These are phyloP conservation scores for Acronicta psi DNA, from an alignment of 2,888 invertebrate genomes.

Conservation along the genomic window DNA sequence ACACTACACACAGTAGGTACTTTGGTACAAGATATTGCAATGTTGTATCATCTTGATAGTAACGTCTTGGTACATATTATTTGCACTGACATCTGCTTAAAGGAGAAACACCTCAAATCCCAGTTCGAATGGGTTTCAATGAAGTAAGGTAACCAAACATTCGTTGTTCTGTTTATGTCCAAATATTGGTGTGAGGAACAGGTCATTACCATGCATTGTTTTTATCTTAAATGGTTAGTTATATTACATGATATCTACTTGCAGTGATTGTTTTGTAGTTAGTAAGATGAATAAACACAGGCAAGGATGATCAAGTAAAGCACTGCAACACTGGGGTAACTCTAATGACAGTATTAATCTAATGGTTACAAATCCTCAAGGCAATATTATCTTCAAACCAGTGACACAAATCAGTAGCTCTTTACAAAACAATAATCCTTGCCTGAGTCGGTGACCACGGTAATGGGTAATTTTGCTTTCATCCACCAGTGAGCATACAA, in stretches of 20 bases:
- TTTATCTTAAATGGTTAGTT: constrained; percentile 76
- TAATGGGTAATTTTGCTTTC: constrained; percentile 94
- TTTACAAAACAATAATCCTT: constrained; percentile 89
- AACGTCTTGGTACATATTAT: constrained; percentile 1
- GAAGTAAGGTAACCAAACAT: constrained; percentile 27
- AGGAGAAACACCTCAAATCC: constrained; percentile 43
- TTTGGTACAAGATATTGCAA: constrained; percentile 9
- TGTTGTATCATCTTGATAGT: constrained; percentile 8
- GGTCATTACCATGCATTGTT: constrained; percentile 79
- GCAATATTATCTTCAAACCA: constrained; percentile 87
- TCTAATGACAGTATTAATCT: constrained; percentile 85
- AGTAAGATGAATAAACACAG: constrained; percentile 89
- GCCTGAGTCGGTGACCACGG: constrained; percentile 89
- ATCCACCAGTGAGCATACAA: constrained; percentile 98
- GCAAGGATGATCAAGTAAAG: constrained; percentile 90
- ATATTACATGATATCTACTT: constrained; percentile 77
- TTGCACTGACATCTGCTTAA: constrained; percentile 3
- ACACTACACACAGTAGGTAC: too few species aligned
- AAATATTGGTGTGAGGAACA: constrained; percentile 60
- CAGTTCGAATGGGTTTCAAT: constrained; percentile 65
- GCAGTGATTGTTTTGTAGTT: constrained; percentile 82
- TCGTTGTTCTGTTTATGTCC: constrained; percentile 27
- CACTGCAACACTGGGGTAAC: constrained; percentile 88
- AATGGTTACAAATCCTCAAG: constrained; percentile 88
- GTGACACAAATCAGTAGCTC: constrained; percentile 88